Evolutionary conservation across 2,113 vertebrate species (phyloP).

Genomic region (Oreochromis aureus): DNA sequence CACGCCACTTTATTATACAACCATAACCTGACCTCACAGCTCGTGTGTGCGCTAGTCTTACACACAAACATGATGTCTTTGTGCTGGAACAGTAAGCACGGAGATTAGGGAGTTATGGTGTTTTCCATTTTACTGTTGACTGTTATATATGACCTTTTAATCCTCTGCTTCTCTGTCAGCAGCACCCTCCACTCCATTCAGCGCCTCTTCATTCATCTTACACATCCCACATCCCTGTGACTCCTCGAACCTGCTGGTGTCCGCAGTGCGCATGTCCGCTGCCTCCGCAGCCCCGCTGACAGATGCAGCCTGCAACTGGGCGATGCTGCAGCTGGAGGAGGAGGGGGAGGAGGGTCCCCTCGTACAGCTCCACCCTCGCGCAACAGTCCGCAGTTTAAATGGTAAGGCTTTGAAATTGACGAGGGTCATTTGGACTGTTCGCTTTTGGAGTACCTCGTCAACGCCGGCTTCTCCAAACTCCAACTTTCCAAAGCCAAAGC

Average conservation of each 20-base stretch:
- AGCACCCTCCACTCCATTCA: not conserved
- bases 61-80: not conserved
- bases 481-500: conserved; percentile 42
- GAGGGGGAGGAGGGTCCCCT: conserved; percentile 23
- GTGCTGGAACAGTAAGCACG: not conserved
- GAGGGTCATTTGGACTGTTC: conserved; percentile 72
- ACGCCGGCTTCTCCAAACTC: conserved; percentile 58
- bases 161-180: not conserved
- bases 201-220: not conserved
- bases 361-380: conserved; percentile 43
- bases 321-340: conserved; percentile 16
- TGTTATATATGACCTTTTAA: not conserved
- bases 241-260: not conserved
- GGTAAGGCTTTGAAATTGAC: conserved; percentile 25
- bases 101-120: not conserved
- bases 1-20: not conserved
- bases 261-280: conserved; percentile 36
- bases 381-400: conserved; percentile 66
- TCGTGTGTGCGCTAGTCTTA: not conserved
- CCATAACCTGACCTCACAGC: not conserved
- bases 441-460: conserved; percentile 68
- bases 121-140: not conserved
- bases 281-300: not conserved
- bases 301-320: not conserved
- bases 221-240: not conserved